phyloP scores from a whole-genome alignment of 2,888 invertebrate genomes.

The Eristalinus sepulchralis region DNA sequence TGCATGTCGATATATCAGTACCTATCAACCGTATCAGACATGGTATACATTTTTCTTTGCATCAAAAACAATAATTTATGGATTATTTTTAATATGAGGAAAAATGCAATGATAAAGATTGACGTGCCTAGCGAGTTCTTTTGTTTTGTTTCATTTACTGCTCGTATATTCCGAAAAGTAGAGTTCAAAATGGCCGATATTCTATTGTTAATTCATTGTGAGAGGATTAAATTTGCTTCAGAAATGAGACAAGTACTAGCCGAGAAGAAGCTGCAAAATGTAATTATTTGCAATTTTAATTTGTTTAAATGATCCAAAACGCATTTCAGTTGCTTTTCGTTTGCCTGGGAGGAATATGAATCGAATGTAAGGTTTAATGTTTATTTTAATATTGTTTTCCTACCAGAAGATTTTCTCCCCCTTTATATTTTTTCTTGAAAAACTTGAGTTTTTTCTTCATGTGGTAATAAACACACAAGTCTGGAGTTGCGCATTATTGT shows the following conservation, averaged over 20 bases:
- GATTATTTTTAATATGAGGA: background rate
- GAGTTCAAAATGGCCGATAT: slow-evolving; percentile 58
- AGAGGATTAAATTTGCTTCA: background rate
- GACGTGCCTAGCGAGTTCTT: background rate
- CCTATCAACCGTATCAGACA: slow-evolving; percentile 8
- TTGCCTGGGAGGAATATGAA: background rate
- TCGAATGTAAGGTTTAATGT: background rate
- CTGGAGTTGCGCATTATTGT: background rate
- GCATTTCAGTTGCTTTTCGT: background rate
- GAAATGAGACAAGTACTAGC: background rate
- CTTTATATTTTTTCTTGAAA: background rate
- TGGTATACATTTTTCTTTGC: slow-evolving; percentile 26
- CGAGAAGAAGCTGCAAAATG: background rate
- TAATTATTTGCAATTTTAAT: background rate
- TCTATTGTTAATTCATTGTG: slow-evolving; percentile 9
- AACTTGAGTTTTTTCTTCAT: background rate
- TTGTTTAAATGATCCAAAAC: background rate
- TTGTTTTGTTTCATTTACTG: slow-evolving; percentile 1
- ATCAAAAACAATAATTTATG: background rate
- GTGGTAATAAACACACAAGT: background rate
- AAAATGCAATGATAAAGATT: background rate
- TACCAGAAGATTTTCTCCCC: background rate
- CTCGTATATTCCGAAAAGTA: slow-evolving; percentile 24
- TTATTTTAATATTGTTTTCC: background rate
- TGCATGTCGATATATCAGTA: background rate